These are phyloP conservation scores for Tauraco hartlaubi DNA, from an alignment of 2,797 vertebrate species.

Conservation along the genomic window DNA sequence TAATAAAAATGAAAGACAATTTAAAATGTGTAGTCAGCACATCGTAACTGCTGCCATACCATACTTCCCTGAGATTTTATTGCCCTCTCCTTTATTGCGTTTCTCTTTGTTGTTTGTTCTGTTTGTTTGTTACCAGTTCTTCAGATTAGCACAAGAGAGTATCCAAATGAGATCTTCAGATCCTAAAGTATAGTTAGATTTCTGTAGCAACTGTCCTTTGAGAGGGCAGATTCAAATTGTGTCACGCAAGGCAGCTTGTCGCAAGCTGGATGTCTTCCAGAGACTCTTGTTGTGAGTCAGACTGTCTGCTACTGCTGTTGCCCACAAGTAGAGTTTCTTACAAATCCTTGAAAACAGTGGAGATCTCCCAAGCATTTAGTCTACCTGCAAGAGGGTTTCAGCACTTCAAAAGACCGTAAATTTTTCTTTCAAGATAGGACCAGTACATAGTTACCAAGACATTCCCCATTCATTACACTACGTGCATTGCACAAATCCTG, in stretches of 20 bases:
- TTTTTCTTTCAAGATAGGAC: neutral
- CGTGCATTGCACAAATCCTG: neutral
- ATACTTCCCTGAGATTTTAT: neutral
- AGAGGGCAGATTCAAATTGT: neutral
- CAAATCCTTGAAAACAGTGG: neutral
- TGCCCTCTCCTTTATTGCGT: neutral
- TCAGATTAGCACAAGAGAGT: neutral
- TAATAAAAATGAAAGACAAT: neutral
- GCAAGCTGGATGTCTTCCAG: neutral
- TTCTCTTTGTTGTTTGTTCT: neutral
- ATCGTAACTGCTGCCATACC: neutral
- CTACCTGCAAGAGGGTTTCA: conserved; percentile 5
- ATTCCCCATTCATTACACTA: neutral
- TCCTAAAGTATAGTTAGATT: neutral
- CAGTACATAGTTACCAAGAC: neutral
- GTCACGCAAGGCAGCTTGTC: neutral
- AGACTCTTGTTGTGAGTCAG: neutral
- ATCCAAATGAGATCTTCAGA: neutral
- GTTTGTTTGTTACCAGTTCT: neutral
- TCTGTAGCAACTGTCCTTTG: neutral
- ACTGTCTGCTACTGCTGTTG: conserved; percentile 2
- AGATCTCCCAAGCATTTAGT: neutral
- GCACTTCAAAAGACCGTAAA: neutral
- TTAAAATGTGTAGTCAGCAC: neutral
- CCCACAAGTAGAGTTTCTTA: neutral